Conservation (phyloP, 2,797 vertebrate species). For the Periophthalmus magnuspinnatus region DNA sequence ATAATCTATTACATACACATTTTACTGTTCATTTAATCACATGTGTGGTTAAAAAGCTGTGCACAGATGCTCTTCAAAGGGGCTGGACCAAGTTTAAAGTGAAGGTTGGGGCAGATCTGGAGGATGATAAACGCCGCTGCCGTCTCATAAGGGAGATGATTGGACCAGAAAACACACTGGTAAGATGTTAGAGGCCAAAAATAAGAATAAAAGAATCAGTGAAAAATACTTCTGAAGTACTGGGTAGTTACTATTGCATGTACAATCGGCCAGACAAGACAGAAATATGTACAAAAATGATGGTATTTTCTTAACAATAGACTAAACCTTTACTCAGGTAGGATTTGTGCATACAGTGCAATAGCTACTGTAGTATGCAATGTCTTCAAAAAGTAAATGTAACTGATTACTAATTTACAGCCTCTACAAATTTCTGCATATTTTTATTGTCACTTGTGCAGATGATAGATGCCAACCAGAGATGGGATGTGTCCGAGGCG, state of each 20-base stretch:
- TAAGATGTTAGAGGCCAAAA: conserved; percentile 34
- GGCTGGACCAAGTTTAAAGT: conserved; percentile 84
- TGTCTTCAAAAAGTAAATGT: conserved; percentile 25
- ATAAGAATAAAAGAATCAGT: too few relatives aligned
- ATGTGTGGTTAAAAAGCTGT: conserved; percentile 50
- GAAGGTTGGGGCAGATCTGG: conserved; percentile 81
- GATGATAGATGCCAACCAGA: conserved; percentile 75
- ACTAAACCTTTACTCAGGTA: too few relatives aligned
- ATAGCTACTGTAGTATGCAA: conserved; percentile 57
- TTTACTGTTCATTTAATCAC: too few relatives aligned
- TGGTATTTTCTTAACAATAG: too few relatives aligned
- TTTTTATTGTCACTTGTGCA: background rate
- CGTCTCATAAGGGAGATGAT: conserved; percentile 78
- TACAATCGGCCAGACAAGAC: too few relatives aligned
- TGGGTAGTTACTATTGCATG: too few relatives aligned
- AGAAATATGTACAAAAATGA: too few relatives aligned
- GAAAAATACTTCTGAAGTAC: too few relatives aligned
- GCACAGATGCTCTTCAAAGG: conserved; percentile 63
- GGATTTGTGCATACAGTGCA: background rate
- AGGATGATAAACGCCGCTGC: conserved; percentile 80
- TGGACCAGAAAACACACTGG: conserved; percentile 74
- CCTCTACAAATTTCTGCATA: background rate
- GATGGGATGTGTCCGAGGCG: conserved; percentile 82
- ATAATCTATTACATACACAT: too few relatives aligned
- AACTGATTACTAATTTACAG: conserved; percentile 37